A percentile compares a stretch with the other conserved stretches of the same genome.
These are phyloP conservation scores for Phrynocephalus versicolor DNA, from an alignment of 2,113 vertebrate species.

Conservation along the genomic window DNA sequence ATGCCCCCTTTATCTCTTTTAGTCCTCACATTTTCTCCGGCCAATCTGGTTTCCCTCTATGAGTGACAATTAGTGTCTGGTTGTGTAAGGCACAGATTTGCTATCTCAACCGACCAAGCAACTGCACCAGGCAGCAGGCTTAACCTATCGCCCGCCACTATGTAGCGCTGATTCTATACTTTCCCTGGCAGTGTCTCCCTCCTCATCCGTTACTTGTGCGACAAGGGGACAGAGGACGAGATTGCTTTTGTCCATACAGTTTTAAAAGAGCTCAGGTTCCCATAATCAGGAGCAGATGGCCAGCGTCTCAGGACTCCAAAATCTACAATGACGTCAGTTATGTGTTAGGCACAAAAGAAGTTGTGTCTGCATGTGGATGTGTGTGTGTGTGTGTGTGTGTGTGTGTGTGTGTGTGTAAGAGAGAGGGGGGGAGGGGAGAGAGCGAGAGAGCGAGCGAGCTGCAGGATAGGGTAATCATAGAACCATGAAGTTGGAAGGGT, in stretches of 20 bases:
- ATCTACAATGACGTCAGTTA: constrained; percentile 70
- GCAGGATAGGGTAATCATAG: constrained; percentile 25
- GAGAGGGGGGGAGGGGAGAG: not conserved
- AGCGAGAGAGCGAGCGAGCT: not conserved
- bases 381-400: not conserved
- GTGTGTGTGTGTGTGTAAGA: not conserved
- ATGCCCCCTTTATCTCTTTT: not conserved
- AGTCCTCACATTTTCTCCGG: not conserved
- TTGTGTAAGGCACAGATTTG: not conserved
- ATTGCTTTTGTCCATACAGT: constrained; percentile 29
- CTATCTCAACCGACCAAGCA: not conserved
- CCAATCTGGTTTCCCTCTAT: not conserved
- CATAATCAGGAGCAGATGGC: constrained; percentile 73
- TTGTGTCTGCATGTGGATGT: no score
- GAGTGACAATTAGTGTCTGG: fast-evolving
- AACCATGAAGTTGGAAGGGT: no score
- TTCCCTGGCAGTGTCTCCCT: not conserved
- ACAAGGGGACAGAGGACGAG: not conserved
- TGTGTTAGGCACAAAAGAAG: constrained; percentile 20
- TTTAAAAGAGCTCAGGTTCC: constrained; percentile 70
- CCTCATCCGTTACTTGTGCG: not conserved
- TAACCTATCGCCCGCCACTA: not conserved
- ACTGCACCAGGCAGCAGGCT: constrained; percentile 16
- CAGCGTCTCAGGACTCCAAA: constrained; percentile 64
- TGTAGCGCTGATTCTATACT: not conserved